Conservation (phyloP, 2,113 vertebrate species). For the Trochalopteron elliotii region DNA sequence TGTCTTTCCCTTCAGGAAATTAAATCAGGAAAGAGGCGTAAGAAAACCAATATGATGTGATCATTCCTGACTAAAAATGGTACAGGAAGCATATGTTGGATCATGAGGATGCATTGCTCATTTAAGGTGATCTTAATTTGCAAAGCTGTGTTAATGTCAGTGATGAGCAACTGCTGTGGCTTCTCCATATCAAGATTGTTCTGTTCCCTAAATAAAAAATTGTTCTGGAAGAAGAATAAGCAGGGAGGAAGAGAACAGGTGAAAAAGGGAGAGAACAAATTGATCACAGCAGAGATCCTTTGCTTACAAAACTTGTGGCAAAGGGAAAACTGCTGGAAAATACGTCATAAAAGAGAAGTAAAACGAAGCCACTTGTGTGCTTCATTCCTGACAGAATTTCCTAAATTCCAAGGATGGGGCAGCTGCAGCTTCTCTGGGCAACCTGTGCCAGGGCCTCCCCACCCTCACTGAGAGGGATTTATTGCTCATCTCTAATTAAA, state of each 20-base stretch:
- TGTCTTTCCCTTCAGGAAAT: neutral
- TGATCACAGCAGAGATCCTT: neutral
- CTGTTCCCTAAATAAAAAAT: neutral
- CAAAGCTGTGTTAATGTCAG: neutral
- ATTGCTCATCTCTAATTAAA: neutral
- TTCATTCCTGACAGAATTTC: neutral
- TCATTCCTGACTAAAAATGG: neutral
- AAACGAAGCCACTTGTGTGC: neutral
- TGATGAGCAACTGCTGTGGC: neutral
- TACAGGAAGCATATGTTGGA: neutral
- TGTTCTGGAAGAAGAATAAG: neutral
- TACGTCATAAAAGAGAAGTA: neutral
- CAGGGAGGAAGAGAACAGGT: neutral
- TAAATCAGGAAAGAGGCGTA: neutral
- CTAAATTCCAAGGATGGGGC: neutral
- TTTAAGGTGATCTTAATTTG: neutral
- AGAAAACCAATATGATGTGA: rapidly evolving
- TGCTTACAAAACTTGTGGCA: neutral
- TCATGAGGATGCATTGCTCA: neutral
- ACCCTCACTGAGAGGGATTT: neutral
- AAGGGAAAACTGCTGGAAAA: neutral
- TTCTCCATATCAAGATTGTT: neutral
- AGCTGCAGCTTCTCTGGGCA: neutral
- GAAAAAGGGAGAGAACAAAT: neutral
- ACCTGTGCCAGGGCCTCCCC: neutral